Evolutionary conservation across 2,797 vertebrate genomes (phyloP).

Genomic region (Oreochromis grahami): DNA sequence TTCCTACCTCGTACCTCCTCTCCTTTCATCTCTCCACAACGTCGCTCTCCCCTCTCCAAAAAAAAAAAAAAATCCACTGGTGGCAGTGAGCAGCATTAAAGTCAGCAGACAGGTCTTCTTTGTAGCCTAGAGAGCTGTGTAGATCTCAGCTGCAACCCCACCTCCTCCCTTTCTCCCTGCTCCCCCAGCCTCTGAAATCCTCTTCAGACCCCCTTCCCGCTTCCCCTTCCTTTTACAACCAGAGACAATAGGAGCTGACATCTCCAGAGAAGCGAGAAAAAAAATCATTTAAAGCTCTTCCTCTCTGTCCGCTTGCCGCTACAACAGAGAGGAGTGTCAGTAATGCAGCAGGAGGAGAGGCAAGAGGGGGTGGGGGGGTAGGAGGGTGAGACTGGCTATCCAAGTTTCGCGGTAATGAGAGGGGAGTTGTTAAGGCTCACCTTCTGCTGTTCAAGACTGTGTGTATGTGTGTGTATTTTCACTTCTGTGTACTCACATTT

Average conservation of each 20-base stretch:
- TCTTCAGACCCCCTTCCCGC: conserved; percentile 36
- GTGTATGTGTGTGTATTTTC: not conserved
- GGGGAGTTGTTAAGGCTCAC: conserved; percentile 54
- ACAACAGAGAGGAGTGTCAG: conserved; percentile 58
- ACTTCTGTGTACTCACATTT: conserved; percentile 37
- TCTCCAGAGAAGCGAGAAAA: conserved; percentile 51
- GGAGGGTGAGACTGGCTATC: conserved; percentile 20
- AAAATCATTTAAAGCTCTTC: conserved; percentile 60
- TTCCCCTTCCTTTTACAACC: conserved; percentile 24
- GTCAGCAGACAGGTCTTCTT: conserved; percentile 60
- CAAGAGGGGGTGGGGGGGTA: not conserved
- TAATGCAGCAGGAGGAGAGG: conserved; percentile 38
- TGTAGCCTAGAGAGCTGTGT: conserved; percentile 52
- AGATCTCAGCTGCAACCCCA: conserved; percentile 40
- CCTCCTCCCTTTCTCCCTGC: not conserved
- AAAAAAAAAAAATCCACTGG: conserved; percentile 22
- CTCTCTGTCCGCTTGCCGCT: conserved; percentile 42
- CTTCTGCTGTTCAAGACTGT: conserved; percentile 33
- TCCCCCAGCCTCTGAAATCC: conserved; percentile 41
- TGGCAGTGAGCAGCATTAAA: conserved; percentile 53
- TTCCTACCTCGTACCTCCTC: conserved; percentile 1
- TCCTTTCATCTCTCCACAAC: conserved; percentile 43
- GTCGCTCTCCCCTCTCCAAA: conserved; percentile 1
- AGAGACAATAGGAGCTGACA: conserved; percentile 63
- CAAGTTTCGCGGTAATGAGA: conserved; percentile 46